Evolutionary conservation across 2,888 invertebrate species (phyloP).

Genomic region (Lapara coniferarum): DNA sequence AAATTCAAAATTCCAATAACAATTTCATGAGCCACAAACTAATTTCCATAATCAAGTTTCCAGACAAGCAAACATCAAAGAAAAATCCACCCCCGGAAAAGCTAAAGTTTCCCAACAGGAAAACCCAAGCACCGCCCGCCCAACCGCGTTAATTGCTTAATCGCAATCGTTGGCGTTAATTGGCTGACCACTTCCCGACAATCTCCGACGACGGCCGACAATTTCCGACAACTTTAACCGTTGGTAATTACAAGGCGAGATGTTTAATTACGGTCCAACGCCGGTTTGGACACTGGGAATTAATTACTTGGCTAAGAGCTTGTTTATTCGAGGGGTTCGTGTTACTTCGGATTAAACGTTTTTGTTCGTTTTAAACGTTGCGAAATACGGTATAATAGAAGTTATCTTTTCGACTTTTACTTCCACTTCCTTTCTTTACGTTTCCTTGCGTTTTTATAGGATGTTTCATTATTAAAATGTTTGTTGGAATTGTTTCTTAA

Average conservation of each 20-base stretch:
- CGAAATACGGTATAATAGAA: conserved; percentile 8
- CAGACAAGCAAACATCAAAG: conserved; percentile 45
- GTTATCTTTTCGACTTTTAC: conserved; percentile 5
- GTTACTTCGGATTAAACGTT: conserved; percentile 40
- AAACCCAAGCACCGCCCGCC: conserved; percentile 74
- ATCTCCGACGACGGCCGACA: conserved; percentile 60
- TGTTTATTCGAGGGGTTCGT: conserved; percentile 55
- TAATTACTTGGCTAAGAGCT: conserved; percentile 69
- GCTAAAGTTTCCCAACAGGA: conserved; percentile 63
- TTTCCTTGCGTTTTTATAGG: background rate
- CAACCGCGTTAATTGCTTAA: conserved; percentile 82
- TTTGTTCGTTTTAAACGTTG: conserved; percentile 23
- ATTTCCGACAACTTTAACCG: conserved; percentile 65
- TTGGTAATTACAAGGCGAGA: conserved; percentile 80
- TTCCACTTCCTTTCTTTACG: background rate
- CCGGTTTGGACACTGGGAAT: conserved; percentile 69
- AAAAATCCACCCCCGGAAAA: conserved; percentile 44
- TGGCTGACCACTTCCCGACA: conserved; percentile 77
- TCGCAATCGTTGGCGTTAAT: conserved; percentile 76
- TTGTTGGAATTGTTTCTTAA: background rate
- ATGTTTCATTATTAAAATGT: background rate
- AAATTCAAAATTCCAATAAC: conserved; percentile 27
- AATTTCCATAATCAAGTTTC: conserved; percentile 44
- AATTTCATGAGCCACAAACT: conserved; percentile 26
- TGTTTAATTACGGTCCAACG: conserved; percentile 78